A percentile compares a stretch with the other conserved stretches of the same genome.
These are phyloP conservation scores for Nannospalax galili DNA, from an alignment of 2,113 vertebrate species.

Conservation along the genomic window DNA sequence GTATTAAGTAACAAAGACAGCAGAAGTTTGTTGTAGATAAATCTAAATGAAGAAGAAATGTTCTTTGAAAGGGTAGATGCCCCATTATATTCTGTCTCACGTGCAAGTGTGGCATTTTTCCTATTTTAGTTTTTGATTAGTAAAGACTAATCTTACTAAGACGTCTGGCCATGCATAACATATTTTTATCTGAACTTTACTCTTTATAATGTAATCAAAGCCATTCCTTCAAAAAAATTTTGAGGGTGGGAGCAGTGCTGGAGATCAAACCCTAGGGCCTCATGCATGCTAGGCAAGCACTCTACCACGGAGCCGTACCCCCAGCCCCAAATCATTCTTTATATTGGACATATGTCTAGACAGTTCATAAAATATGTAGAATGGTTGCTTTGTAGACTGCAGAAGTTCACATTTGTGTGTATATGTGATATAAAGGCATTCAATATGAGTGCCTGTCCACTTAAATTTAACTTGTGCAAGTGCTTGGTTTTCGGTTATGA, in stretches of 20 bases:
- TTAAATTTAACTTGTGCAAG: slow-evolving; percentile 14
- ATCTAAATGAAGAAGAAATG: slow-evolving; percentile 4
- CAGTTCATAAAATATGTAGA: slow-evolving; percentile 35
- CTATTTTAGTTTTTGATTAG: slow-evolving; percentile 7
- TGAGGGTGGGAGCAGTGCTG: background rate
- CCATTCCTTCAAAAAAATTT: background rate
- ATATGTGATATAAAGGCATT: background rate
- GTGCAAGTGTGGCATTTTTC: background rate
- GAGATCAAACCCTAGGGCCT: background rate
- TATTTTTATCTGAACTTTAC: slow-evolving; percentile 36
- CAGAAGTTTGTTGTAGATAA: background rate
- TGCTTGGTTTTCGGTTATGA: slow-evolving; percentile 19
- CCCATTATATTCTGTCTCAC: background rate
- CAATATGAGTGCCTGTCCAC: background rate
- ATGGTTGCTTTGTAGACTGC: background rate
- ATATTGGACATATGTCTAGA: slow-evolving; percentile 27
- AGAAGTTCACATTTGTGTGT: background rate
- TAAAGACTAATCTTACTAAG: slow-evolving; percentile 3
- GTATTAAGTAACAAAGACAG: background rate
- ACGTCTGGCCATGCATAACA: background rate
- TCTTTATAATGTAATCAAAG: slow-evolving; percentile 54
- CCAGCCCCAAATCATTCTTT: slow-evolving; percentile 35
- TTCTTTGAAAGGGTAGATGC: background rate
- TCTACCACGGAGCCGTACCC: background rate
- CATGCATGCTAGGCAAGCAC: background rate